Conservation (phyloP, 2,113 vertebrate genomes). For the Actenoides lindsayi region DNA sequence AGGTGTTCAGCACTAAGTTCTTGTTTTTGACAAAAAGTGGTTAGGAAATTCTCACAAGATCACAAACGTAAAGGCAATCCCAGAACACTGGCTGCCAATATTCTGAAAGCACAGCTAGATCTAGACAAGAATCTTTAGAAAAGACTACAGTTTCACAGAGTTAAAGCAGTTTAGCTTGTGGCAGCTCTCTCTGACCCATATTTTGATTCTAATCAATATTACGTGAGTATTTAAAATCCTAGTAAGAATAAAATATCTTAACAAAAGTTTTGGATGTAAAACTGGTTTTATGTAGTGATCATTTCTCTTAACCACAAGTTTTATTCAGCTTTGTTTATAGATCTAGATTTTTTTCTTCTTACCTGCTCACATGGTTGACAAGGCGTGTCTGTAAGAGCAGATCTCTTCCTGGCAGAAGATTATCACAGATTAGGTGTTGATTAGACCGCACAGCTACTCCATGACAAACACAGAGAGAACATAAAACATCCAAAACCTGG, state of each 20-base stretch:
- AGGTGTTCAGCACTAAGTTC: neutral
- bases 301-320: neutral
- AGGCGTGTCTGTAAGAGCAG: constrained; percentile 91
- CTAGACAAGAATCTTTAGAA: neutral
- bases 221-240: neutral
- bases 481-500: constrained; percentile 94
- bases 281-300: neutral
- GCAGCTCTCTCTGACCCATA: neutral
- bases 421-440: constrained; percentile 97
- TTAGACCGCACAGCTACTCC: constrained; percentile 95
- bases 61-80: neutral
- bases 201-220: neutral
- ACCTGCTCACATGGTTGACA: constrained; percentile 96
- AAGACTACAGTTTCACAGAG: neutral
- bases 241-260: neutral
- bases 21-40: neutral
- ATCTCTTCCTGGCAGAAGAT: constrained; percentile 93
- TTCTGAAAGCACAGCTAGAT: neutral
- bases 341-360: neutral
- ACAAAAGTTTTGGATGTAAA: neutral
- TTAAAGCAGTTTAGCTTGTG: neutral
- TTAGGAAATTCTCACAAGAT: neutral
- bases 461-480: constrained; percentile 95
- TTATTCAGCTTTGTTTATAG: neutral
- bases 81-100: neutral